Base-by-base conservation (phyloP, 2,888 invertebrate species). In the Drosophila recens region DNA sequence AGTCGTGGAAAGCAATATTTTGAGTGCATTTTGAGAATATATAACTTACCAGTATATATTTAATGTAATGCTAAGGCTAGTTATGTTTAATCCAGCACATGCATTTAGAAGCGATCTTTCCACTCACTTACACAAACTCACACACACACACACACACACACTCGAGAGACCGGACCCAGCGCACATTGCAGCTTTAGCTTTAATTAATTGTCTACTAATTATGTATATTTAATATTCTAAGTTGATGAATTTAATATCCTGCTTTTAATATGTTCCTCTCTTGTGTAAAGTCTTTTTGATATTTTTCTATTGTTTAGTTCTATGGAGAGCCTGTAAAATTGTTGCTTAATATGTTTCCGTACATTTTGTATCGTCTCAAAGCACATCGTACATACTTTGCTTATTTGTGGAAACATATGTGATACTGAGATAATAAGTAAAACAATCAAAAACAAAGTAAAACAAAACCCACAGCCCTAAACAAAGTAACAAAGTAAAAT, bases 381-480 rank as follows among this genome's bases (percentile, higher is more conserved):
- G 67, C 71, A 69, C 67, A 67, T n/a, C n/a, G n/a, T 67, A 69
- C 67, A 67, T 67, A 67, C 63, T 56, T 72, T 48, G 73, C 75
- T 73, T 67, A 75, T 67, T 68, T 61, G 62, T 72, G 87, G 89
- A 90, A 86, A 82, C 90, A 85, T 84, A 91, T 90, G 90, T 90
- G 90, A 90, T 90, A 90, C 78, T 90, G 90, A 90, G 91, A 90
- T 90, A 90, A 90, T 91, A 90, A 90, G 88, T 71, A 80, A 87
- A 83, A 80, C 81, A 70, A 90, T 80, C 67, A 56, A 69, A 75
- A 72, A 64, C 13, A 54, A 72, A 65, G n/a, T 59, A 56, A 42
- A 34, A 51, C 59, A 52, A 13, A 36, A 52, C 64, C 52, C 61
- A 66, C 62, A 72, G 51, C 53, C 67, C 45, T 61, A 36, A 53